Base-by-base conservation (phyloP, 1,140 invertebrate species). In the Contarinia nasturtii region DNA sequence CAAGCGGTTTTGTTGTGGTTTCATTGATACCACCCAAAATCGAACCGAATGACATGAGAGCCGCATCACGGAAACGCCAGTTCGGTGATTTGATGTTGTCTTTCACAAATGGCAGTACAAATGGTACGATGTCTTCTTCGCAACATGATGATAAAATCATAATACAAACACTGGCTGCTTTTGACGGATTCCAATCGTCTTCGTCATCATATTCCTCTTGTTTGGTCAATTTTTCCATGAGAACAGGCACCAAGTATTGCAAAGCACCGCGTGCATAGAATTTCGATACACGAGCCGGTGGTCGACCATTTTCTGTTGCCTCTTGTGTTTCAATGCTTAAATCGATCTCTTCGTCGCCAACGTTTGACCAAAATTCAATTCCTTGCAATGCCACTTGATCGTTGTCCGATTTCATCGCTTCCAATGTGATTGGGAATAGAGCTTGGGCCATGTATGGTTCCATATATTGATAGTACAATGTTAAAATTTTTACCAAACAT, bases 351-450 rank as follows among this genome's bases (percentile, higher is more conserved):
- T 98, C 95, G 68, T 99, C 96, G 59, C 94, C 95, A 0, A 98
- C 94, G 60, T 95, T 98, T 0, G 94, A 98, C 96, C 96, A 99
- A 69, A 99, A 99, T 66, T 99, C 96, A 66, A 99, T 98, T 52
- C 96, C 96, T 70, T 99, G 96, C 37, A 99, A 71, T 21, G 91
- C 82, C 41, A 99, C 83, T 54, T 97, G 91, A 69, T 98, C 92
- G 48, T 84, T 79, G 40, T 93, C 87, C 36, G 86, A 90, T 67
- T 94, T 95, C 90, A 99, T 99, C 14, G 95, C 94, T 67, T 96
- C 89, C 61, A 98, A 70, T 14, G 96, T 97, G 50, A 99, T 98
- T 33, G 93, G 91, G 71, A 98, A 98, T n/a, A 98, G 66, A 33
- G 95, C 95, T 59, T 82, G 85, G 12, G 80, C 86, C 96, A 99